These are phyloP conservation scores for Chondrosia reniformis DNA, from an alignment of 37 sponge, comb jelly and placozoan species.

Conservation along the genomic window DNA sequence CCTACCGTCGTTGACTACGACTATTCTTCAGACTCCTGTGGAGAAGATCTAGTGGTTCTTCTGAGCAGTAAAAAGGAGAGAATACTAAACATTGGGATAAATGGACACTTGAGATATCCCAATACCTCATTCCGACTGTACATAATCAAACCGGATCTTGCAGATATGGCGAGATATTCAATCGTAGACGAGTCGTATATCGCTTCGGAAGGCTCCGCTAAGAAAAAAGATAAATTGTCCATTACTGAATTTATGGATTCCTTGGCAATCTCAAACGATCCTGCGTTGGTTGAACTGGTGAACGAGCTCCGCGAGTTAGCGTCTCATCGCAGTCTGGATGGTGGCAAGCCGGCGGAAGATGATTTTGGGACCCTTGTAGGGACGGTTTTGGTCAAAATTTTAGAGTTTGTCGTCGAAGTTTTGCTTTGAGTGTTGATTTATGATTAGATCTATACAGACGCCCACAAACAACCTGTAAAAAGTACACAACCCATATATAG, in stretches of 20 bases:
- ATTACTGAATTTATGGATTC: slow-evolving; percentile 11
- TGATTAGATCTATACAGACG: too few relatives aligned
- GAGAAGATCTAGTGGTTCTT: neutral
- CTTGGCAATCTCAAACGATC: slow-evolving; percentile 3
- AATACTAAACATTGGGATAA: neutral
- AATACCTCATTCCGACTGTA: neutral
- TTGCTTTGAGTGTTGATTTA: neutral
- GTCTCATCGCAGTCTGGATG: too few relatives aligned
- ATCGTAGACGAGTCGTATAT: neutral
- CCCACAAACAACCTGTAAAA: too few relatives aligned
- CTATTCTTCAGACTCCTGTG: slow-evolving; percentile 10
- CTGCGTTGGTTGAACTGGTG: neutral
- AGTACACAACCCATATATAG: too few relatives aligned
- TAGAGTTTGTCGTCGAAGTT: slow-evolving; percentile 4
- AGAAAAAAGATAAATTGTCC: too few relatives aligned
- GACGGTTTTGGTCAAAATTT: neutral
- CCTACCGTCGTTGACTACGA: neutral
- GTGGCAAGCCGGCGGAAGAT: neutral
- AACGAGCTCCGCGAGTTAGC: neutral
- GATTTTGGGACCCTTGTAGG: neutral
- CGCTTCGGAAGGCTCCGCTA: neutral
- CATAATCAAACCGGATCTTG: neutral
- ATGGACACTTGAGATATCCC: neutral
- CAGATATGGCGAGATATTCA: neutral
- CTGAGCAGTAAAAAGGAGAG: neutral